Conservation (phyloP, 2,113 vertebrate genomes). For the Ranitomeya imitator region DNA sequence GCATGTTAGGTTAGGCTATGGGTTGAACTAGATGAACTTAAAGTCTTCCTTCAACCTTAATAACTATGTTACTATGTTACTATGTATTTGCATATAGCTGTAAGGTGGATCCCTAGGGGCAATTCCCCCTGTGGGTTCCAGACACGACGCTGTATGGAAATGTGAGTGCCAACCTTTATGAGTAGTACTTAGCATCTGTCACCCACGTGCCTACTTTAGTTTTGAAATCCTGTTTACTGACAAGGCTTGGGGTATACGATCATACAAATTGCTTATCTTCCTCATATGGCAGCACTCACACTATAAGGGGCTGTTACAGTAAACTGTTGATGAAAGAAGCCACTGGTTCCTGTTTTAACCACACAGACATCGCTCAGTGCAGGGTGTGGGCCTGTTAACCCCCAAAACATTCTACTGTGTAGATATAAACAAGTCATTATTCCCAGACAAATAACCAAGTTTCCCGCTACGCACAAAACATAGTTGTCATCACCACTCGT, state of each 20-base stretch:
- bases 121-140: no score
- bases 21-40: no score
- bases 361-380: neutral
- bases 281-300: no score
- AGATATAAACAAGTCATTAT: neutral
- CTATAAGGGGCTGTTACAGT: neutral
- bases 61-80: no score
- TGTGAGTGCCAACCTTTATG: neutral
- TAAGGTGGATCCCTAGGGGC: no score
- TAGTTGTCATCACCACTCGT: no score
- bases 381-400: constrained; percentile 13
- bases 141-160: no score
- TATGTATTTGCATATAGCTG: no score
- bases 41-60: no score
- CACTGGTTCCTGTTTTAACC: constrained; percentile 28
- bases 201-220: neutral
- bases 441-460: neutral
- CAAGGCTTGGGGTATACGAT: neutral
- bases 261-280: neutral
- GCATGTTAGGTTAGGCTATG: no score
- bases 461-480: no score
- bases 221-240: neutral
- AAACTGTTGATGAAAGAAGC: constrained; percentile 18
- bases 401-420: neutral
- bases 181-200: neutral